phyloP scores from a whole-genome alignment of 2,113 vertebrate genomes.

The Laticauda colubrina region DNA sequence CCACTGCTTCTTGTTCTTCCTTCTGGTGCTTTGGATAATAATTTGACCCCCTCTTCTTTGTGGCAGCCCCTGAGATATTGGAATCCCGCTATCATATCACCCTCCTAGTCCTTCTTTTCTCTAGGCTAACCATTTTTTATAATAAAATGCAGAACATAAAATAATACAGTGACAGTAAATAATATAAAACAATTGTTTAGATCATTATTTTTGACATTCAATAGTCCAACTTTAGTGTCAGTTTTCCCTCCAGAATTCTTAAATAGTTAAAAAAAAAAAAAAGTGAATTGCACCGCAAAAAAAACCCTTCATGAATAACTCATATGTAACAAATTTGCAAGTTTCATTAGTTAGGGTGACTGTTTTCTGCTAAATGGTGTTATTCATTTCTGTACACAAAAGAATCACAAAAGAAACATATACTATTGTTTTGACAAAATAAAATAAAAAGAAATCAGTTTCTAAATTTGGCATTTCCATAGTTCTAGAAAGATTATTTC shows the following conservation, averaged over 20 bases:
- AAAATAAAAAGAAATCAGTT: background rate
- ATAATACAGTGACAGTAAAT: background rate
- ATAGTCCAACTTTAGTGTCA: background rate
- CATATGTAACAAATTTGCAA: slow-evolving; percentile 26
- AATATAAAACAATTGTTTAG: slow-evolving; percentile 1
- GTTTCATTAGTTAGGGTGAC: slow-evolving; percentile 11
- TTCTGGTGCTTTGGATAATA: background rate
- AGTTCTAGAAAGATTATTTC: background rate
- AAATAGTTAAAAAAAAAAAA: slow-evolving; percentile 22
- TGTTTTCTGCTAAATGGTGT: slow-evolving; percentile 19
- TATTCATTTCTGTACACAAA: slow-evolving; percentile 17
- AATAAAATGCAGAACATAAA: background rate
- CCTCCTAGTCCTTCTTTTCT: background rate
- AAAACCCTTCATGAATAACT: slow-evolving; percentile 22
- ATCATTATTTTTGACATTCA: slow-evolving; percentile 1
- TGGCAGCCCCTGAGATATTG: background rate
- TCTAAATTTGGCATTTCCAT: slow-evolving; percentile 3
- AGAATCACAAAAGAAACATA: slow-evolving; percentile 6
- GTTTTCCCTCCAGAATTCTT: background rate
- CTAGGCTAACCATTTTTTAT: background rate
- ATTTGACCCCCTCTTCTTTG: background rate
- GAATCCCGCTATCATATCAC: background rate
- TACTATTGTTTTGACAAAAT: background rate
- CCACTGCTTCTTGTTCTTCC: background rate
- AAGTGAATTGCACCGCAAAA: slow-evolving; percentile 3